Evolutionary conservation across 2,113 vertebrate species (phyloP).

Genomic region (Cromileptes altivelis): DNA sequence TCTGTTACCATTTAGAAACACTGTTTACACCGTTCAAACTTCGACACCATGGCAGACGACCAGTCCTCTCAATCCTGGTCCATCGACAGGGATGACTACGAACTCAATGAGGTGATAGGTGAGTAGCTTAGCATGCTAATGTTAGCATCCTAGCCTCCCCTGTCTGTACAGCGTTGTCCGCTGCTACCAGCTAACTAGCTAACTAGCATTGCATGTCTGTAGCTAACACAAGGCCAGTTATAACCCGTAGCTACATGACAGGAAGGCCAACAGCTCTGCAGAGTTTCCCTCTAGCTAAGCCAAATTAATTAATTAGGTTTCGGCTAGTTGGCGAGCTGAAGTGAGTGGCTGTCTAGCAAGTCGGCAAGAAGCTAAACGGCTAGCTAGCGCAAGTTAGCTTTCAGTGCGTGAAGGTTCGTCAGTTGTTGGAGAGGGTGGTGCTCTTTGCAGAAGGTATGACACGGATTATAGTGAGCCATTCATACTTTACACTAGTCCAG

Average conservation of each 20-base stretch:
- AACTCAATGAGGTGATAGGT: constrained; percentile 97
- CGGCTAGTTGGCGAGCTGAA: constrained; percentile 17
- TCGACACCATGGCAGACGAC: constrained; percentile 91
- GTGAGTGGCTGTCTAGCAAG: background rate
- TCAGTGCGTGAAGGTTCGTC: constrained; percentile 21
- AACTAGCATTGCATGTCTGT: constrained; percentile 36
- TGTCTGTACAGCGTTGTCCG: constrained; percentile 27
- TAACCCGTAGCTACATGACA: constrained; percentile 1
- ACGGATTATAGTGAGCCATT: constrained; percentile 35
- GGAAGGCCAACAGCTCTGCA: background rate
- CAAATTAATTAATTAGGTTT: background rate
- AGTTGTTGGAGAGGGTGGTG: constrained; percentile 62
- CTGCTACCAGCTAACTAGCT: constrained; percentile 53
- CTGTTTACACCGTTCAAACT: constrained; percentile 34
- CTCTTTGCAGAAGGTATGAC: constrained; percentile 50
- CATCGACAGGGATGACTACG: constrained; percentile 95
- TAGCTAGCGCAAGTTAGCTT: constrained; percentile 54
- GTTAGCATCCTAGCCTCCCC: constrained; percentile 65
- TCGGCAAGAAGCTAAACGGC: constrained; percentile 42
- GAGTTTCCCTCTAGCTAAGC: background rate
- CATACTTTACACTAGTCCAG: background rate
- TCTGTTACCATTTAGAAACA: constrained; percentile 27
- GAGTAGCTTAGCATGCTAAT: constrained; percentile 82
- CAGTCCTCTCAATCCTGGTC: constrained; percentile 91
- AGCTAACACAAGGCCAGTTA: constrained; percentile 42